These are phyloP conservation scores for Vanessa cardui DNA, from an alignment of 2,888 invertebrate genomes.

Conservation along the genomic window DNA sequence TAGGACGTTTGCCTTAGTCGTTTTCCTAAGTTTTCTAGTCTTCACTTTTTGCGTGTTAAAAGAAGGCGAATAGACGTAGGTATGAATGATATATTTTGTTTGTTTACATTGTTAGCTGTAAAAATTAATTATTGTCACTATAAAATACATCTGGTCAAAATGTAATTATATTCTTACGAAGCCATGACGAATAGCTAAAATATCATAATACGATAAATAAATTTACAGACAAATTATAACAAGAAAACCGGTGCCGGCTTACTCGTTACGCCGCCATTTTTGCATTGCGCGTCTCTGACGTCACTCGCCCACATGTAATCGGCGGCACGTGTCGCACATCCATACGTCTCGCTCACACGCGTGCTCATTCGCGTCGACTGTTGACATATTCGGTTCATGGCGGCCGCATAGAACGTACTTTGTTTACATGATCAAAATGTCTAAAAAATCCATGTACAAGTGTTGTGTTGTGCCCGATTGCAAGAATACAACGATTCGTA, in stretches of 20 bases:
- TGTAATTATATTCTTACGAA: too few species aligned
- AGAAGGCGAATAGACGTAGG: too few species aligned
- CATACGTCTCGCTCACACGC: background rate
- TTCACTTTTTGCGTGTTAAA: too few species aligned
- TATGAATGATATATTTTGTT: too few species aligned
- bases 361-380: background rate
- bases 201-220: too few species aligned
- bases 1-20: too few species aligned
- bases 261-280: too few species aligned
- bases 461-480: conserved; percentile 5
- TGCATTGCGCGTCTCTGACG: background rate
- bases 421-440: background rate
- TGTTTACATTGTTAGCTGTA: too few species aligned
- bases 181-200: too few species aligned
- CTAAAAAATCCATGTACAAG: background rate
- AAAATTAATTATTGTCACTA: too few species aligned
- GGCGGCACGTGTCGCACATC: background rate
- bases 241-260: background rate
- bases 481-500: conserved; percentile 16
- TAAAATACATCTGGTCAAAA: too few species aligned
- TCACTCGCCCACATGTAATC: background rate
- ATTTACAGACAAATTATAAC: background rate
- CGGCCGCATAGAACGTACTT: background rate
- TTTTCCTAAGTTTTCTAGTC: too few species aligned
- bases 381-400: background rate